Conservation (phyloP, 2,888 invertebrate genomes). For the Heterodera filipjevi region DNA sequence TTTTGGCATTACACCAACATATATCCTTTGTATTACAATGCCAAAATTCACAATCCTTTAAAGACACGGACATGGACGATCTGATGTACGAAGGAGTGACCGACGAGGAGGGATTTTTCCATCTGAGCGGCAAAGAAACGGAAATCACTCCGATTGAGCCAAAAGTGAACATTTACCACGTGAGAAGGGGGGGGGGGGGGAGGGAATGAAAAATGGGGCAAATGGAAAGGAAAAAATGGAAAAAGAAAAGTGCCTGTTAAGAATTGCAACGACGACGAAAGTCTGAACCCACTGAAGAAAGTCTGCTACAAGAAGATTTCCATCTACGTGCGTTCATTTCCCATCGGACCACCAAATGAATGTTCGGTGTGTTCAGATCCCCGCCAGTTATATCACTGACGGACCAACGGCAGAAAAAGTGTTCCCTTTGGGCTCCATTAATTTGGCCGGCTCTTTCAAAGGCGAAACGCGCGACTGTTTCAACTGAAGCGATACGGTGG, state of each 20-base stretch:
- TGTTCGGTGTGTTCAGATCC: slow-evolving; percentile 46
- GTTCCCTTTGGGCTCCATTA: slow-evolving; percentile 57
- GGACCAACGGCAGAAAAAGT: slow-evolving; percentile 53
- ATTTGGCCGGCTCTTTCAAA: slow-evolving; percentile 55
- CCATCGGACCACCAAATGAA: no score
- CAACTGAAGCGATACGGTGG: slow-evolving; percentile 41
- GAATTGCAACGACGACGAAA: slow-evolving; percentile 40
- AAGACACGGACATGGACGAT: slow-evolving; percentile 54
- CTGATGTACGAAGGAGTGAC: slow-evolving; percentile 55
- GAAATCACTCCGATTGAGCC: slow-evolving; percentile 47
- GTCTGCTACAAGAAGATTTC: slow-evolving; percentile 54
- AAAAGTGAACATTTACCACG: slow-evolving; percentile 45
- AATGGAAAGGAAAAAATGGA: not conserved
- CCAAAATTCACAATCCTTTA: not conserved
- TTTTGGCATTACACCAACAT: no score
- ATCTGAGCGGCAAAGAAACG: slow-evolving; percentile 49
- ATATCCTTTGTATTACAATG: no score
- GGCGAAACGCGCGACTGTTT: slow-evolving; percentile 56
- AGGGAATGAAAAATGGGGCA: not conserved
- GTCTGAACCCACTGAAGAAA: slow-evolving; percentile 17
- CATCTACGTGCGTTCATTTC: slow-evolving; percentile 36
- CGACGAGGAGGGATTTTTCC: slow-evolving; percentile 53
- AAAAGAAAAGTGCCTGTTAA: slow-evolving; percentile 17
- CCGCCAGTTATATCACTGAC: slow-evolving; percentile 49
- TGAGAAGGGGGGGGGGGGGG: not conserved